These are phyloP conservation scores for Sebastiscus albofasciatus DNA, from an alignment of 2,797 vertebrate genomes.

Conservation along the genomic window DNA sequence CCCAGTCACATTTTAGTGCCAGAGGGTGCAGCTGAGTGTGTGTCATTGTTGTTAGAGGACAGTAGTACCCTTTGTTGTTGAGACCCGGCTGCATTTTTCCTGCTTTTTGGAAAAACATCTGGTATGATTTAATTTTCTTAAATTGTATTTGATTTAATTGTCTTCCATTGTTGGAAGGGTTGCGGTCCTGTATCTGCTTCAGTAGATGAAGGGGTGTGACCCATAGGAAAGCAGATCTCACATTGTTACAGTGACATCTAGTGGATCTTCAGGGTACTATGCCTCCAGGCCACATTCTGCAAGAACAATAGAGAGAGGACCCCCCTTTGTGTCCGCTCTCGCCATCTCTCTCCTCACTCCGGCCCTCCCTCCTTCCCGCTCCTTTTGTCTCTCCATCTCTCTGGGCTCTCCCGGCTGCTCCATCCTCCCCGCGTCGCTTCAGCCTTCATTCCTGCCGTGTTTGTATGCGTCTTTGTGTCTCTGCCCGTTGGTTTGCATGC, in stretches of 20 bases:
- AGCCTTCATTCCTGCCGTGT: slow-evolving; percentile 29
- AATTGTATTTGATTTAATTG: background rate
- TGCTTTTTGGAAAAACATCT: background rate
- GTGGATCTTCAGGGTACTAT: slow-evolving; percentile 53
- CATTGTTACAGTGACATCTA: slow-evolving; percentile 72
- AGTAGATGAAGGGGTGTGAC: slow-evolving; percentile 51
- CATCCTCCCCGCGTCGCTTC: slow-evolving; percentile 17
- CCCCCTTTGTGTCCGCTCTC: slow-evolving; percentile 73
- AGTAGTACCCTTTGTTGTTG: slow-evolving; percentile 26
- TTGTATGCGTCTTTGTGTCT: slow-evolving; percentile 60
- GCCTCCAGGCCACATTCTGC: slow-evolving; percentile 57
- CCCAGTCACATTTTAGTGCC: slow-evolving; percentile 44
- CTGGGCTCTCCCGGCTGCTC: slow-evolving; percentile 43
- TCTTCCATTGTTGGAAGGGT: slow-evolving; percentile 6
- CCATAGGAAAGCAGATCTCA: slow-evolving; percentile 11
- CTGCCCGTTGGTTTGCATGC: slow-evolving; percentile 66
- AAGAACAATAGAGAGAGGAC: slow-evolving; percentile 77
- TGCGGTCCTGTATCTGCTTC: background rate
- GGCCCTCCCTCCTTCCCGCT: slow-evolving; percentile 57
- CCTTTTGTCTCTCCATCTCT: slow-evolving; percentile 74
- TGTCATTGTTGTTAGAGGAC: slow-evolving; percentile 44
- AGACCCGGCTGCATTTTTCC: background rate
- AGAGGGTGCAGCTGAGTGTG: slow-evolving; percentile 27
- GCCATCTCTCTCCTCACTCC: slow-evolving; percentile 53
- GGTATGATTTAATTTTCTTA: background rate